phyloP scores from a whole-genome alignment of 1,140 invertebrate species.

The Drosophila suzukii region DNA sequence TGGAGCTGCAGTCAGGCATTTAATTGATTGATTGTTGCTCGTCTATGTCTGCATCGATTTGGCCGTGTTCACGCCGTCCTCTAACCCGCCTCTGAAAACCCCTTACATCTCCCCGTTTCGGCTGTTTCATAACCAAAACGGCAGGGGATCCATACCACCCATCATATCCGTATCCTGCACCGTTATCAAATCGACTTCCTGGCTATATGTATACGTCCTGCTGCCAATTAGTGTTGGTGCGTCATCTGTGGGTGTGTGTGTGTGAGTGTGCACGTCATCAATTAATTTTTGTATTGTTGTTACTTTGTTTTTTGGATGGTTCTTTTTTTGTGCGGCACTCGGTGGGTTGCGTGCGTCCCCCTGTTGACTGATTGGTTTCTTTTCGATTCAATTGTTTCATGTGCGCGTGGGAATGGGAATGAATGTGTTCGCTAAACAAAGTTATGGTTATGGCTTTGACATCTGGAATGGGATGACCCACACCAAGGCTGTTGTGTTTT shows the following conservation, averaged over 20 bases:
- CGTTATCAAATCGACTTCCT: conserved; percentile 76
- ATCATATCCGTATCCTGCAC: conserved; percentile 30
- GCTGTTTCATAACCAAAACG: conserved; percentile 63
- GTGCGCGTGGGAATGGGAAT: conserved; percentile 26
- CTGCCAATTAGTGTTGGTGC: conserved; percentile 78
- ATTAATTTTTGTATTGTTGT: conserved; percentile 77
- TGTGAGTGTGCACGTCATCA: conserved; percentile 60
- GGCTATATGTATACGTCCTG: conserved; percentile 37
- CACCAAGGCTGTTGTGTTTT: too few species aligned
- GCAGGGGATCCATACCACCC: conserved; percentile 2
- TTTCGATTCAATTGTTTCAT: conserved; percentile 55
- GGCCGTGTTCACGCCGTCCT: conserved; percentile 16
- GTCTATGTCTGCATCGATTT: conserved; percentile 78
- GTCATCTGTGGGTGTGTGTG: conserved; percentile 46
- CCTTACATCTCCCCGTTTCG: conserved; percentile 4
- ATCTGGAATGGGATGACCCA: conserved; percentile 7
- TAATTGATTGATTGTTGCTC: conserved; percentile 81
- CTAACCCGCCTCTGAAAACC: not conserved
- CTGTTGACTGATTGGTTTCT: conserved; percentile 72
- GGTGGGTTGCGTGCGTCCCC: conserved; percentile 28
- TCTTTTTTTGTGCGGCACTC: conserved; percentile 11
- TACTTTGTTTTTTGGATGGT: conserved; percentile 46
- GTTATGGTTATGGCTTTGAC: conserved; percentile 32
- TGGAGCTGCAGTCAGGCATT: conserved; percentile 65
- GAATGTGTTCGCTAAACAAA: conserved; percentile 45